Conservation (phyloP, 2,113 vertebrate genomes). For the Rhadina sibilatrix region DNA sequence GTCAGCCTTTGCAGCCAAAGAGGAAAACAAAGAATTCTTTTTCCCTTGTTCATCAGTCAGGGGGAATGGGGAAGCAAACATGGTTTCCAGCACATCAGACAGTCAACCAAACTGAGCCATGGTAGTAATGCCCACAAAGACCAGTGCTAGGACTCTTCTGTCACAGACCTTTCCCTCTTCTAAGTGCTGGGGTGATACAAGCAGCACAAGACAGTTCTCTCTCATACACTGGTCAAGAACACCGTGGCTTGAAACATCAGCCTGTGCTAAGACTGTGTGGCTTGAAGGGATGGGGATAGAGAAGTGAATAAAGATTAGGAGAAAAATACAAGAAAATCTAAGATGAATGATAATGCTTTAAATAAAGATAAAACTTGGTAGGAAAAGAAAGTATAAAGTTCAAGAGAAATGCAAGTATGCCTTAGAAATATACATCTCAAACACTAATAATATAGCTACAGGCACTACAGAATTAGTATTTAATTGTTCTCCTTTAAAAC, state of each 20-base stretch:
- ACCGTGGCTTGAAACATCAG: not conserved
- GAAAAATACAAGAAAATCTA: not conserved
- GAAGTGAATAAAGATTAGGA: not conserved
- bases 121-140: not conserved
- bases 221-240: not conserved
- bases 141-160: not conserved
- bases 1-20: not conserved
- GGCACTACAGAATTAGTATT: not conserved
- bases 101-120: not conserved
- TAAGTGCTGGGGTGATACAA: not conserved
- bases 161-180: not conserved
- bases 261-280: not conserved
- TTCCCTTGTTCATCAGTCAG: not conserved
- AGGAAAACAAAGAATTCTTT: conserved; percentile 45
- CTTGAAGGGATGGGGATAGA: not conserved
- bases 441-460: not conserved
- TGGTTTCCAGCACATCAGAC: not conserved
- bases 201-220: not conserved
- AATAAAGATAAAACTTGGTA: not conserved
- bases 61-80: not conserved
- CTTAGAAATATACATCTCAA: not conserved
- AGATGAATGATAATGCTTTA: not conserved
- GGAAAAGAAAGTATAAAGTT: not conserved
- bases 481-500: not conserved
- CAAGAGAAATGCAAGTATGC: not conserved